Percentiles rank a stretch among this genome's conserved stretches.
These are phyloP conservation scores for Drosophila sproati DNA, from an alignment of 1,140 invertebrate genomes.

Conservation along the genomic window DNA sequence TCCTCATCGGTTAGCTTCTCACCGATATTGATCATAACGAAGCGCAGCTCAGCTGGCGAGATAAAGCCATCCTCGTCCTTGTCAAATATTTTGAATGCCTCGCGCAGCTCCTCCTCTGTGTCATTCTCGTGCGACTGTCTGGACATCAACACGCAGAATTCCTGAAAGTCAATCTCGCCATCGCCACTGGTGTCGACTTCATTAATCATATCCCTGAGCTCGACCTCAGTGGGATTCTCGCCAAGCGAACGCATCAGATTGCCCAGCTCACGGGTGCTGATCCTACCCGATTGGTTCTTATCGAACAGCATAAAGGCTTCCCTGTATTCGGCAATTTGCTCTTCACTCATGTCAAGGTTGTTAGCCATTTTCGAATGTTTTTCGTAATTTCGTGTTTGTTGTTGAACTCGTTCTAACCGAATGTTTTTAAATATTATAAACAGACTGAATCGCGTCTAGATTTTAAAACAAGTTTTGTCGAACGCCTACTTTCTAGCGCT, in stretches of 20 bases:
- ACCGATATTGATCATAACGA: constrained; percentile 62
- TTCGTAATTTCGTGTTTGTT: constrained; percentile 1
- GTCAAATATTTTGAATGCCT: constrained; percentile 72
- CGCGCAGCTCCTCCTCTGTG: constrained; percentile 63
- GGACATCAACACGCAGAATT: constrained; percentile 59
- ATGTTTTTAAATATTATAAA: constrained; percentile 3
- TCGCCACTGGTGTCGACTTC: constrained; percentile 46
- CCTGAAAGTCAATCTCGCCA: constrained; percentile 54
- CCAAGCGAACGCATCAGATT: constrained; percentile 91
- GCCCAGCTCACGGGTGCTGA: constrained; percentile 94
- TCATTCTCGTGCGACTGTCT: constrained; percentile 52
- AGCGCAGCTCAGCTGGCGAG: constrained; percentile 53
- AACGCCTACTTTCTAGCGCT: constrained; percentile 33
- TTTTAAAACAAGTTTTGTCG: background rate
- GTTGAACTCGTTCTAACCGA: background rate
- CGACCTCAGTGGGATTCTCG: constrained; percentile 60
- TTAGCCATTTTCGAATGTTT: constrained; percentile 11
- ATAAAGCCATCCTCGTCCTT: constrained; percentile 64
- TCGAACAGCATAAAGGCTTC: constrained; percentile 91
- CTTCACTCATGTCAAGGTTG: constrained; percentile 19
- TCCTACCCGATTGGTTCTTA: constrained; percentile 96
- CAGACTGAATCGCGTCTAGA: background rate
- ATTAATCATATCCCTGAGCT: constrained; percentile 58
- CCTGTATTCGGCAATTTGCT: constrained; percentile 71
- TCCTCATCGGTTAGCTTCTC: constrained; percentile 69